Conservation (phyloP, 2,888 invertebrate genomes). For the Chydorus sphaericus region DNA sequence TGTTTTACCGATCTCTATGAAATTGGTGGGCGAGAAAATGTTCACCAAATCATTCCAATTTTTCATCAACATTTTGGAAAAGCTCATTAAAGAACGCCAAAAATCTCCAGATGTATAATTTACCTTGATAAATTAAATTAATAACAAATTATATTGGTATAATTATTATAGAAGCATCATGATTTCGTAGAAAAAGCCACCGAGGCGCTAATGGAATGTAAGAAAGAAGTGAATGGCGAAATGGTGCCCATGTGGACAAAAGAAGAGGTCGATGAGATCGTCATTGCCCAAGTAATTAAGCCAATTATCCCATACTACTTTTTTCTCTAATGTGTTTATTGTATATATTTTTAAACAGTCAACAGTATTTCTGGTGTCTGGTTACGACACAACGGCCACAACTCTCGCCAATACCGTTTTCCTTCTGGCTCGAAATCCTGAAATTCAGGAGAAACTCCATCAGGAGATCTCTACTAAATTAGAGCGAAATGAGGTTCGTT, state of each 20-base stretch:
- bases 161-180: not conserved
- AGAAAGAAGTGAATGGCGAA: not conserved
- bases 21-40: not conserved
- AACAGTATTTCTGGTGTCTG: not conserved
- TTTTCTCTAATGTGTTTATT: too few relatives aligned
- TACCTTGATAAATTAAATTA: not conserved
- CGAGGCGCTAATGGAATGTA: not conserved
- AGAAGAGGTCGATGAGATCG: slow-evolving; percentile 13
- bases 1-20: not conserved
- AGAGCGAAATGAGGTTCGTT: too few relatives aligned
- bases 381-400: slow-evolving; percentile 5
- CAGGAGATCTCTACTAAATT: not conserved
- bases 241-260: slow-evolving; percentile 1
- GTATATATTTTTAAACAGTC: too few relatives aligned
- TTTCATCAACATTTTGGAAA: not conserved
- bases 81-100: not conserved
- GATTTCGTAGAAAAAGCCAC: slow-evolving; percentile 1
- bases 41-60: not conserved
- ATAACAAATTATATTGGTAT: too few relatives aligned
- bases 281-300: slow-evolving; percentile 6
- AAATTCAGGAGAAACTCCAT: slow-evolving; percentile 1
- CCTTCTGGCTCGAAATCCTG: slow-evolving; percentile 3
- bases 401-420: not conserved
- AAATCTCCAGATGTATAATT: too few relatives aligned
- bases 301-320: too few relatives aligned